Base-by-base conservation (phyloP, 2,888 invertebrate species). In the Prostheceraeus crozeri region DNA sequence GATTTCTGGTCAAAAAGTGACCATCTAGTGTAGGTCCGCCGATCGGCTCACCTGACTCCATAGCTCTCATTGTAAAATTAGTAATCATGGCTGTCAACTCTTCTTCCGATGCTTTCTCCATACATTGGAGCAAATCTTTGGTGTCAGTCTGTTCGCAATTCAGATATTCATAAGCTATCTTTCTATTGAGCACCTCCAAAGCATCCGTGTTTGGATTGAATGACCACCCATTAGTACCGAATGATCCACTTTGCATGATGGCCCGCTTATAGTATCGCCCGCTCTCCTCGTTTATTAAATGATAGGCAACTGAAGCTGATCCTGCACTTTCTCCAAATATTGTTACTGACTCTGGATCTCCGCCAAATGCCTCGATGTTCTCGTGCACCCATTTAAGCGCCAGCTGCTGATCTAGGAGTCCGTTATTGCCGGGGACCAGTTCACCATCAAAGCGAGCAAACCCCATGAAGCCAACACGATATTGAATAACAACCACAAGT, bases 331-430 rank as follows among this genome's bases (percentile, higher is more conserved):
- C 68, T 14, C 72, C 72, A 57, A 71, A 69, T 25, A 70, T 11
- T 0, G 69, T 69, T 0, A 72, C 66, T 33, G 60, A 63, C 11
- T 59, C 28, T n/a, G 56, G 57, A 59, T 72, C 67, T 1, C 72
- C 72, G 6, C 70, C 69, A 40, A 71, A 72, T 6, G 14, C 16
- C 14, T 63, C 66, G 4, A 89, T 89, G 73, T 94, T 91, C 65
- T 89, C 86, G 75, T 87, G 85, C 35, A 93, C 82, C 93, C 93
- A 94, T 61, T 86, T 83, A 67, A 93, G 84, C 1, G 91, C 91
- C 69, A 91, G 73, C 10, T 87, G 85, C 79, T 94, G 93, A 80
- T 94, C 93, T 85, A 89, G 87, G 14, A 94, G 80, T 0, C 78
- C 91, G 83, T 89, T 86, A 76, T 93, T 91, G 8, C 89, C 89